phyloP scores from a whole-genome alignment of 2,888 invertebrate genomes.

The Aquatica leii region DNA sequence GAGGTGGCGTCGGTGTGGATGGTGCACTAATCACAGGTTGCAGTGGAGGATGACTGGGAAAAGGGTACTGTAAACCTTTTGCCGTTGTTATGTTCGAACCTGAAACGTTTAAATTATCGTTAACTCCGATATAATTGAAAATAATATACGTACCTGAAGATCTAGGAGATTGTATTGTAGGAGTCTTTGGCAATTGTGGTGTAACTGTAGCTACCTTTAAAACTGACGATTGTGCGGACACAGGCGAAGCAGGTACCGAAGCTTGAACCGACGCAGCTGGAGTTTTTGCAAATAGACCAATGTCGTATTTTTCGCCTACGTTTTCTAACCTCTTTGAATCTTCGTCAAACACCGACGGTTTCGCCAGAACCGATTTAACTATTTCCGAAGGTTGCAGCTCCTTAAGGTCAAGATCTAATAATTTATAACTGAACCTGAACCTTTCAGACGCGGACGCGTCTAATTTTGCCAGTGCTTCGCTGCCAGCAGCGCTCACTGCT shows the following conservation, averaged over 20 bases:
- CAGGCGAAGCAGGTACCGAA: constrained; percentile 29
- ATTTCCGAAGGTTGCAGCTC: constrained; percentile 92
- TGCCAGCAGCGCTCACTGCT: constrained; percentile 66
- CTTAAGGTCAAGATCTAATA: constrained; percentile 80
- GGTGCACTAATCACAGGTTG: constrained; percentile 50
- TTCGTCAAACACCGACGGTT: constrained; percentile 95
- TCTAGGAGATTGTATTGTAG: constrained; percentile 56
- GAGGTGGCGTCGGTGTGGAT: constrained; percentile 46
- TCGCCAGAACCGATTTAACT: constrained; percentile 89
- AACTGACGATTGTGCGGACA: constrained; percentile 40
- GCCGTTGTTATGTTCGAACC: constrained; percentile 53
- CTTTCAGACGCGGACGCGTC: constrained; percentile 65
- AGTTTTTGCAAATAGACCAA: constrained; percentile 56
- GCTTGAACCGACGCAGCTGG: constrained; percentile 29
- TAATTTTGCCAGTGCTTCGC: constrained; percentile 63
- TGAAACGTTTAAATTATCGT: neutral
- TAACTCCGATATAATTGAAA: neutral
- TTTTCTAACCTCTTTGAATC: constrained; percentile 92
- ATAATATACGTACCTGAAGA: constrained; percentile 51
- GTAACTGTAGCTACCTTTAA: constrained; percentile 46
- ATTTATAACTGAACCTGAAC: constrained; percentile 73
- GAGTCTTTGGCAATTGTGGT: constrained; percentile 52
- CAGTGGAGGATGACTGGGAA: constrained; percentile 78
- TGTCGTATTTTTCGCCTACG: constrained; percentile 81
- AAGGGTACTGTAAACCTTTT: constrained; percentile 77